These are phyloP conservation scores for Diprion similis DNA, from an alignment of 1,140 invertebrate genomes.

Conservation along the genomic window DNA sequence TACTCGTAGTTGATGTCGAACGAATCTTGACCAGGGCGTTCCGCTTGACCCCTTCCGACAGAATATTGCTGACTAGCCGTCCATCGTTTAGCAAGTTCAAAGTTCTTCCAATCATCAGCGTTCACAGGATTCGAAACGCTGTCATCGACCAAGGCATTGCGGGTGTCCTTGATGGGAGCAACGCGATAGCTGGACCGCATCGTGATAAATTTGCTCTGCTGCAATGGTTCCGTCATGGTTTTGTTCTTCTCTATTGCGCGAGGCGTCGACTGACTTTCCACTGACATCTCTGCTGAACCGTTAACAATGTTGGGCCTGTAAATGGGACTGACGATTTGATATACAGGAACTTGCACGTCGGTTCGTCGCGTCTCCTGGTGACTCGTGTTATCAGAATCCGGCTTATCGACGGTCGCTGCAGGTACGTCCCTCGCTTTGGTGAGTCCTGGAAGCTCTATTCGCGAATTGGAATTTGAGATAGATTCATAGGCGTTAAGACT, in stretches of 20 bases:
- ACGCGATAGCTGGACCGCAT: background rate
- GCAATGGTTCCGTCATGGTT: background rate
- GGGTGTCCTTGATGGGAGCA: background rate
- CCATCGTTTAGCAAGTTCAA: slow-evolving; percentile 1
- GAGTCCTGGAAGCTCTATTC: background rate
- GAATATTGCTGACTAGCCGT: background rate
- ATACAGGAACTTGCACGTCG: background rate
- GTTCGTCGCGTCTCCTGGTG: background rate
- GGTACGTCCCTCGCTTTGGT: background rate
- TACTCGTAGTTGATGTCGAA: background rate
- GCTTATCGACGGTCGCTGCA: background rate
- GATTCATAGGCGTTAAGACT: slow-evolving; percentile 45
- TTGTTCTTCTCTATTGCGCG: background rate
- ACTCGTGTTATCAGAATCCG: background rate
- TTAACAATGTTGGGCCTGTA: background rate
- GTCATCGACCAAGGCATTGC: background rate
- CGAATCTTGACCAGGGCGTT: background rate
- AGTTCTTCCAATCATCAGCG: background rate
- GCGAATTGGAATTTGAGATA: background rate
- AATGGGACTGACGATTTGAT: background rate
- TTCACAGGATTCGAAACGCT: background rate
- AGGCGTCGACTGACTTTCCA: background rate
- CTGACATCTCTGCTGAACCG: background rate
- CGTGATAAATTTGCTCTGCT: background rate
- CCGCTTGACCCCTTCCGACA: background rate